Base-by-base conservation (phyloP, 2,113 vertebrate species). In the Marmota flaviventris region DNA sequence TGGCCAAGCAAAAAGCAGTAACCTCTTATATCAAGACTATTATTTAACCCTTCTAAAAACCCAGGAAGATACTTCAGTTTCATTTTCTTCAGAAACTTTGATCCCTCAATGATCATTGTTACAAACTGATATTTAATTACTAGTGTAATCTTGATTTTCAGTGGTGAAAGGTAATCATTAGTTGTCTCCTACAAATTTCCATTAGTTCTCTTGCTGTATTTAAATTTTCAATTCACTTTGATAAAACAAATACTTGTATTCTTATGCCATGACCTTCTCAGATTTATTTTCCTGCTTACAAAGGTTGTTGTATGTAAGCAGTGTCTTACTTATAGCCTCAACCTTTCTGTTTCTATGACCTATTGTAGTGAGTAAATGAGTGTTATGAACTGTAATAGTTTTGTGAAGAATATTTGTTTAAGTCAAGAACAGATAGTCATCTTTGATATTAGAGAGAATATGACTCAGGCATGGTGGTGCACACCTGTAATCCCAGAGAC, bases 391-490 rank as follows among this genome's bases (percentile, higher is more conserved):
- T 39, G 1, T 6, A 51, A 25, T 16, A 48, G 20, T 37, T 24
- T 65, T 56, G 13, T 8, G 39, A 39, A 39, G 34, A 88, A 48
- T n/a, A 42, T 56, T 84, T 45, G 42, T 45, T 45, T 76, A 27
- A 29, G 61, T 63, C 9, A 63, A 63, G 61, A n/a, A 65, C 39
- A 72, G 8, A 56, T 29, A 63, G 5, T 88, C 73, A 48, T 39
- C 29, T 85, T 51, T 92, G n/a, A 51, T 93, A 56, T 63, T 1
- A 63, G 24, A 61, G 58, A 63, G 61, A 70, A 14, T 17, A 70
- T n/a, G 34, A n/a, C 5, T n/a, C 14, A 20, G 34, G 6, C 7
- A 5, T 0, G 1, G 16, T 70, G 67, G 5, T n/a, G 34, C 6
- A n/a, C 17, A 1, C 67, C 16, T n/a, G 34, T 27, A 70, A 70